Evolutionary conservation across 2,113 vertebrate species (phyloP).

Genomic region (Dermatemys mawii): DNA sequence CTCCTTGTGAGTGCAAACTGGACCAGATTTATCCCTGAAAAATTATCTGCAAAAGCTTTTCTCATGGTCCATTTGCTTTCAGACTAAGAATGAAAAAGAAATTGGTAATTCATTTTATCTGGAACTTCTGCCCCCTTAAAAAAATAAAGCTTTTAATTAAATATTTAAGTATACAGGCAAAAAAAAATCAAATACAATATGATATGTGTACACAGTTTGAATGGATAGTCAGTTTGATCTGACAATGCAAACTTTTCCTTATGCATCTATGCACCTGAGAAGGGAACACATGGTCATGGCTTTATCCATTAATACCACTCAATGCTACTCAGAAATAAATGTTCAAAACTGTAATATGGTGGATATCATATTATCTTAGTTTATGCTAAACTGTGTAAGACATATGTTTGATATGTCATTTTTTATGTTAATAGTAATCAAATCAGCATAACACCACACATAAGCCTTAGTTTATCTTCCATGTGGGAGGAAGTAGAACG

Average conservation of each 20-base stretch:
- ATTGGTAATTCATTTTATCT: neutral
- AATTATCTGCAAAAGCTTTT: neutral
- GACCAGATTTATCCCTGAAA: neutral
- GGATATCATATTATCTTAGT: slow-evolving; percentile 61
- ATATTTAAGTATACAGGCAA: neutral
- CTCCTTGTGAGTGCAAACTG: neutral
- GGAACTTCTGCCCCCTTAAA: neutral
- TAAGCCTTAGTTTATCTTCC: slow-evolving; percentile 68
- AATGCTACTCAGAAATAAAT: slow-evolving; percentile 43
- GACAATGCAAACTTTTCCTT: slow-evolving; percentile 61
- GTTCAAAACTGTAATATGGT: slow-evolving; percentile 53
- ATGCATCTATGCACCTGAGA: slow-evolving; percentile 28
- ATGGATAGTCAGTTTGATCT: slow-evolving; percentile 64
- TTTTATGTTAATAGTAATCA: slow-evolving; percentile 60
- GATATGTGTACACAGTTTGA: slow-evolving; percentile 45
- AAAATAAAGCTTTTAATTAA: neutral
- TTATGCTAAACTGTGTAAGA: slow-evolving; percentile 50
- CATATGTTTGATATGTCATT: slow-evolving; percentile 62
- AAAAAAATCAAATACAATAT: slow-evolving; percentile 15
- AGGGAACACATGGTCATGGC: slow-evolving; percentile 19
- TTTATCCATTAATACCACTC: slow-evolving; percentile 39
- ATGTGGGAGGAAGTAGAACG: slow-evolving; percentile 21
- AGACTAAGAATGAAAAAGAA: neutral
- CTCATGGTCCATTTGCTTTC: neutral
- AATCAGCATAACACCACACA: slow-evolving; percentile 67